phyloP scores from a whole-genome alignment of 1,140 invertebrate genomes.

The Onthophagus taurus region DNA sequence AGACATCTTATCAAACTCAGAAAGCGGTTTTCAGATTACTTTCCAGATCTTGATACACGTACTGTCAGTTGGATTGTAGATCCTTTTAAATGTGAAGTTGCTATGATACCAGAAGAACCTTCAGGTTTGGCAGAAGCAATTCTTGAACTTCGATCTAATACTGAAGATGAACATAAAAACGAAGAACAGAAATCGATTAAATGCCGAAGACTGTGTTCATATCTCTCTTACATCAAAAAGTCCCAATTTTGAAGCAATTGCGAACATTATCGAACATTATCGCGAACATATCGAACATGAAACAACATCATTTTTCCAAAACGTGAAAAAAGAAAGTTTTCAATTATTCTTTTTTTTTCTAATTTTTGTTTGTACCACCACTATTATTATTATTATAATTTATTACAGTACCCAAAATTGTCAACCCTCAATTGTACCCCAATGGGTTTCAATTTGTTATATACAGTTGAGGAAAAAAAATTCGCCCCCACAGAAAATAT shows the following conservation, averaged over 20 bases:
- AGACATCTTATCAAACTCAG: slow-evolving; percentile 15
- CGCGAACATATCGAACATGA: too few relatives aligned
- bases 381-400: too few relatives aligned
- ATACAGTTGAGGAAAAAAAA: too few relatives aligned
- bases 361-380: too few relatives aligned
- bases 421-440: too few relatives aligned
- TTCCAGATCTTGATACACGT: slow-evolving; percentile 19
- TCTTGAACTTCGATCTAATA: slow-evolving; percentile 14
- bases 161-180: slow-evolving; percentile 22
- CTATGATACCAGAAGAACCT: slow-evolving; percentile 14
- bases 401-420: too few relatives aligned
- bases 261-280: too few relatives aligned
- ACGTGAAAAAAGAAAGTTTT: slow-evolving; percentile 13
- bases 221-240: slow-evolving; percentile 14
- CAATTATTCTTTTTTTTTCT: slow-evolving; percentile 12
- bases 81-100: slow-evolving; percentile 21
- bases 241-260: slow-evolving; percentile 12
- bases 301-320: slow-evolving; percentile 14
- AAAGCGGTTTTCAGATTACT: slow-evolving; percentile 17
- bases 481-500: too few relatives aligned
- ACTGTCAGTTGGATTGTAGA: slow-evolving; percentile 19
- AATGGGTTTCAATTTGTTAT: too few relatives aligned
- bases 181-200: slow-evolving; percentile 17
- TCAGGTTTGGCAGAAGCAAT: slow-evolving; percentile 14
- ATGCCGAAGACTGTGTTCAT: slow-evolving; percentile 8